These are phyloP conservation scores for Aurelia sp. DNA, from an alignment of 30 jellyfish, hydroid and myxozoan genomes.

Conservation along the genomic window DNA sequence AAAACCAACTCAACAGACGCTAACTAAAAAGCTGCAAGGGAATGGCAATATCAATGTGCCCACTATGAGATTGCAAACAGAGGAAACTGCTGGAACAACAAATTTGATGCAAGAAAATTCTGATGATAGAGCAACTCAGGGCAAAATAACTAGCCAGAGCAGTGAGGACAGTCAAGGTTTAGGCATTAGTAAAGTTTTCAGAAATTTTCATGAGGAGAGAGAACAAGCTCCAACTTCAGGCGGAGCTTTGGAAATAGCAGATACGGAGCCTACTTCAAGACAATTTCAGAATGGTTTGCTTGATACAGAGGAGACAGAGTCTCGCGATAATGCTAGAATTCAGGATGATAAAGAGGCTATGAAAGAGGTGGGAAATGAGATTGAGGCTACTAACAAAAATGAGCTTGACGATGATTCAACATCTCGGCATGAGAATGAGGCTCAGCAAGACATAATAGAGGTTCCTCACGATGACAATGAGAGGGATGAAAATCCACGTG, in stretches of 20 bases:
- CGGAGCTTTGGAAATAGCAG: background rate
- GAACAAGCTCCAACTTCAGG: background rate
- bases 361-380: background rate
- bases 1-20: background rate
- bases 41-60: background rate
- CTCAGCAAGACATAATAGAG: background rate
- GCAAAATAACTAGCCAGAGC: no score
- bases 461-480: background rate
- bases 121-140: no score
- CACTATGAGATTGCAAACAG: background rate
- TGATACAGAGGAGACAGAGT: background rate
- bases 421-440: background rate
- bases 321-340: background rate
- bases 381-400: background rate
- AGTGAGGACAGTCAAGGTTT: background rate
- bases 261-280: background rate
- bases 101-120: background rate
- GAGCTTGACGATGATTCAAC: background rate
- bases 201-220: background rate
- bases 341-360: background rate
- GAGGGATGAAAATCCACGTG: background rate
- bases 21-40: background rate
- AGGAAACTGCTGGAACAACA: background rate
- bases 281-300: background rate
- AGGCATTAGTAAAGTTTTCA: background rate